Conservation (phyloP, 2,797 vertebrate species). For the Natrix natrix region DNA sequence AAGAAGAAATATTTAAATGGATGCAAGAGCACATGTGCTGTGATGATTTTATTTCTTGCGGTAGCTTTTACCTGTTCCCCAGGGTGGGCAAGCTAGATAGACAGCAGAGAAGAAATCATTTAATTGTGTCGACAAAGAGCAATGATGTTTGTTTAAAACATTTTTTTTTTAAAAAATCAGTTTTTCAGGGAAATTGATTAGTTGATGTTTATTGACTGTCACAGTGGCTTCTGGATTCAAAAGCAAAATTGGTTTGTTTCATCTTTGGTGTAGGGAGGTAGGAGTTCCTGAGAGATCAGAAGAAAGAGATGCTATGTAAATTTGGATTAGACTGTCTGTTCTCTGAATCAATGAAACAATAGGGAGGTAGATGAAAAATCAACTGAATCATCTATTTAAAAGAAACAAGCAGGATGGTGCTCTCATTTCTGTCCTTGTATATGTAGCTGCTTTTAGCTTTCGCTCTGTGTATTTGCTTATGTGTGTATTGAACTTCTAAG, state of each 20-base stretch:
- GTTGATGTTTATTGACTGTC: constrained; percentile 61
- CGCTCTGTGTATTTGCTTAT: neutral
- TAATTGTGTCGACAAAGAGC: constrained; percentile 73
- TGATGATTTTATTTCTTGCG: constrained; percentile 56
- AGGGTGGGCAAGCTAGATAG: constrained; percentile 58
- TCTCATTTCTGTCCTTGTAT: constrained; percentile 58
- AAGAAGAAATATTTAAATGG: constrained; percentile 74
- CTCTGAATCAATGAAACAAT: constrained; percentile 72
- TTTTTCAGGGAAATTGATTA: constrained; percentile 67
- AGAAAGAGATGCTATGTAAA: constrained; percentile 65
- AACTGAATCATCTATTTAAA: constrained; percentile 62
- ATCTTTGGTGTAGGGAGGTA: constrained; percentile 39
- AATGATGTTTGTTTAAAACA: constrained; percentile 71
- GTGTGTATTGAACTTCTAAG: constrained; percentile 26
- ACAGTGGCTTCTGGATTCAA: constrained; percentile 54
- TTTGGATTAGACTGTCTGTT: constrained; percentile 69
- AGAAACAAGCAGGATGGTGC: constrained; percentile 35
- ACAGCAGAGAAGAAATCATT: constrained; percentile 66
- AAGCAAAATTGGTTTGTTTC: constrained; percentile 65
- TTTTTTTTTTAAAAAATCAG: constrained; percentile 61
- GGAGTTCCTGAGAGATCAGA: constrained; percentile 59
- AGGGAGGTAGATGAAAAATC: constrained; percentile 58
- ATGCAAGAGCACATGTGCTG: constrained; percentile 65
- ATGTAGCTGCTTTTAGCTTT: constrained; percentile 50
- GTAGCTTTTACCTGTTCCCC: constrained; percentile 68